Evolutionary conservation across 2,113 vertebrate genomes (phyloP).

Genomic region (Raphicerus campestris): DNA sequence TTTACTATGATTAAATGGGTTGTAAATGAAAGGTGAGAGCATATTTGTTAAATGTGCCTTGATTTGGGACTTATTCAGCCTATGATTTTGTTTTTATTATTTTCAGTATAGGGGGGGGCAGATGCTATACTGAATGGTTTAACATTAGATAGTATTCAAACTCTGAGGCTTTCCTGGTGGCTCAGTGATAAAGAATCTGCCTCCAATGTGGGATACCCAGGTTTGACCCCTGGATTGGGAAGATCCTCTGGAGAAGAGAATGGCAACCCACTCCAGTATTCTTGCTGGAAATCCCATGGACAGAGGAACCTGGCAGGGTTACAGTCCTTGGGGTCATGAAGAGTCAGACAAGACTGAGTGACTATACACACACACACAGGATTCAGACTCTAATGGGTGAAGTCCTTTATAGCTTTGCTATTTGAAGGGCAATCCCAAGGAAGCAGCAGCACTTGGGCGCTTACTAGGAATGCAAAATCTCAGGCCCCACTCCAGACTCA

Average conservation of each 20-base stretch:
- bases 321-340: background rate
- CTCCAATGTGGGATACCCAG: background rate
- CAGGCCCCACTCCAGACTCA: background rate
- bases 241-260: background rate
- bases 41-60: background rate
- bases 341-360: background rate
- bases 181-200: background rate
- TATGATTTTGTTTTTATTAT: slow-evolving; percentile 2
- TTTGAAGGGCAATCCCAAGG: background rate
- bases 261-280: background rate
- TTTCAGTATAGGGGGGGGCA: slow-evolving; percentile 11
- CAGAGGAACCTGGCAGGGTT: background rate
- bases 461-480: slow-evolving; percentile 3
- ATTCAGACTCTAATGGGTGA: background rate
- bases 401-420: background rate
- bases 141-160: background rate
- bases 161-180: background rate
- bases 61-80: slow-evolving; percentile 1
- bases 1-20: background rate
- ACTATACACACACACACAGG: background rate
- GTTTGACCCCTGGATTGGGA: background rate
- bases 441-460: background rate
- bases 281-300: background rate
- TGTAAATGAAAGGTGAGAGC: background rate
- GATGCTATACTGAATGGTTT: background rate